Base-by-base conservation (phyloP, 2,797 vertebrate species). In the Euthynnus affinis region DNA sequence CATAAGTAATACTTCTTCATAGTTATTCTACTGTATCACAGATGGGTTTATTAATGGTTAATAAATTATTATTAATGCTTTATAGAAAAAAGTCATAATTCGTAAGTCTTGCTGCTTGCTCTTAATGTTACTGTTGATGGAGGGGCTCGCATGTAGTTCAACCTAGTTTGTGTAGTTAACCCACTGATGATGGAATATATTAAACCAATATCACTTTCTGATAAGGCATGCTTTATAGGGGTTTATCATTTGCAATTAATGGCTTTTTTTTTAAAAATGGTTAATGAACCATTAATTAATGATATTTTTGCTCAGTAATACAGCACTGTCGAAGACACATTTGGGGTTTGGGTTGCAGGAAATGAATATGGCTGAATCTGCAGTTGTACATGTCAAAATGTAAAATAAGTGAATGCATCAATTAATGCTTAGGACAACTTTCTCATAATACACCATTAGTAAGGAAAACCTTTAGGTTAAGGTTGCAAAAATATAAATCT, bases 101-200 rank as follows among this genome's bases (percentile, higher is more conserved):
- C 18, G n/a, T n/a, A 49, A 20, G 46, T 8, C 40, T 42, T 42
- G n/a, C n/a, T 49, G 42, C 57, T 71, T 48, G 48, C 58, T 69
- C 56, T 49, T 34, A 42, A 61, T 69, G 56, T 85, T 66, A 73
- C 63, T 73, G 23, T 71, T n/a, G 10, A 52, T 56, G 34, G 42
- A 62, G 14, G 10, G 9, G 14, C 48, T 46, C 32, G 25, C 56
- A 20, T 14, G 25, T 17, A n/a, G 58, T 57, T 34, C 1, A 6
- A 29, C 5, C 27, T 12, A 49, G 57, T 69, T 49, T 74, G 37
- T 62, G 23, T 34, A 44, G 18, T 53, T 58, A 20, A 53, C 44
- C 46, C 9, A 29, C 29, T 51, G 5, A 40, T 34, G 60, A 32
- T 64, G 22, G 5, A 51, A 42, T 51, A 34, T 32, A 66, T 29